phyloP scores from a whole-genome alignment of 1,140 invertebrate species.

The Andricus grossulariae region DNA sequence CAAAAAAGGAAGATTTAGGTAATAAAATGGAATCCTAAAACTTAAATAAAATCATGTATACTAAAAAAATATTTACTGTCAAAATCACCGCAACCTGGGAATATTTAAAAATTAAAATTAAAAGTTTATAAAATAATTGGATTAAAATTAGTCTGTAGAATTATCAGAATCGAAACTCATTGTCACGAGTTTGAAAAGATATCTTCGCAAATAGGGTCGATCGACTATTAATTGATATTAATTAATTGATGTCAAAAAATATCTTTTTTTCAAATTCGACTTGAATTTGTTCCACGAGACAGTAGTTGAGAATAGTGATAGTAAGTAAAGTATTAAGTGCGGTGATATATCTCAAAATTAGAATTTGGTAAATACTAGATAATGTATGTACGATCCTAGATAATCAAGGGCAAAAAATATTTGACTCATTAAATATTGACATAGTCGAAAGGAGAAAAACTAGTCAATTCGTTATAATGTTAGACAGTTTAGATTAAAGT shows the following conservation, averaged over 20 bases:
- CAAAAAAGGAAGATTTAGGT: too few species aligned
- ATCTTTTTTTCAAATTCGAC: background rate
- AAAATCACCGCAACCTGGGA: too few species aligned
- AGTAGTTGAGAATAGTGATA: conserved; percentile 6
- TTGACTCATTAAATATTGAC: conserved; percentile 10
- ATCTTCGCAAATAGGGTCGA: background rate
- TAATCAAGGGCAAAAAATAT: background rate
- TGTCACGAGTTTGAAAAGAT: background rate
- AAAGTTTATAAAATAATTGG: background rate
- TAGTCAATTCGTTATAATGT: conserved; percentile 28
- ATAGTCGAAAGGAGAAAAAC: conserved; percentile 11
- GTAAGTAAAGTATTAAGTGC: conserved; percentile 24
- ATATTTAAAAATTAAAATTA: too few species aligned
- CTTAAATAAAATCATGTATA: too few species aligned
- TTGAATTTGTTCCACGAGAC: background rate
- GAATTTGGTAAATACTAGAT: conserved; percentile 10
- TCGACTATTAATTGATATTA: background rate
- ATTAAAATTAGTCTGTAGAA: background rate
- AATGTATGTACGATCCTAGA: conserved; percentile 20
- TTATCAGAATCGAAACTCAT: background rate
- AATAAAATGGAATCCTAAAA: too few species aligned
- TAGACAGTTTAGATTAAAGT: conserved; percentile 13
- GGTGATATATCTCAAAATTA: conserved; percentile 31
- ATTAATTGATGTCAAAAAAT: conserved; percentile 16
- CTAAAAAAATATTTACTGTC: too few species aligned